A percentile compares a stretch with the other conserved stretches of the same genome.
phyloP scores from a whole-genome alignment of 2,113 vertebrate genomes.

The Dolichallabes microphthalmus region DNA sequence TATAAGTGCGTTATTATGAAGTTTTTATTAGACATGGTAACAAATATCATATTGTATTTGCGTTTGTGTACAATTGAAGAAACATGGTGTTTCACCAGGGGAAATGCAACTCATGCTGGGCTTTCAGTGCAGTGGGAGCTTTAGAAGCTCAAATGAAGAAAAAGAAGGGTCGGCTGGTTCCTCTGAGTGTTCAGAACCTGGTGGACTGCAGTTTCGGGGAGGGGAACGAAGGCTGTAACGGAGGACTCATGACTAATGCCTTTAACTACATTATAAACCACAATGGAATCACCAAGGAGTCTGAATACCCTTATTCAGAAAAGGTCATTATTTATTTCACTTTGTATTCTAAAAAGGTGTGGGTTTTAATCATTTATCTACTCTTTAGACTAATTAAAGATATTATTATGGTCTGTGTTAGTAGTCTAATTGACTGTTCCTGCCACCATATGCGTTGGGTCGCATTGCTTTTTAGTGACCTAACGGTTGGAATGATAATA shows the following conservation, averaged over 20 bases:
- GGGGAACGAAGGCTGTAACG: conserved; percentile 77
- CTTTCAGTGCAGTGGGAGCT: conserved; percentile 84
- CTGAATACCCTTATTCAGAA: conserved; percentile 80
- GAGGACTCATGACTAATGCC: conserved; percentile 74
- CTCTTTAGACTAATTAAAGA: too few relatives aligned
- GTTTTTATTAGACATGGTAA: background rate
- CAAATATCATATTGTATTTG: background rate
- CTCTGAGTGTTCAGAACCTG: conserved; percentile 84
- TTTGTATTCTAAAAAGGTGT: background rate
- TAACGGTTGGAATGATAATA: too few relatives aligned
- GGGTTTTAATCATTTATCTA: background rate
- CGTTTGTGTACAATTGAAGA: background rate
- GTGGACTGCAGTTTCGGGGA: conserved; percentile 79
- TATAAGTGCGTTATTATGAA: background rate
- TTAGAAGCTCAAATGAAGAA: conserved; percentile 82
- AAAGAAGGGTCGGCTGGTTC: conserved; percentile 73
- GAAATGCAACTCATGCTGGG: conserved; percentile 83
- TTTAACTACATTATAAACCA: conserved; percentile 81
- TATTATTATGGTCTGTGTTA: too few relatives aligned
- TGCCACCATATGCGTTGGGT: too few relatives aligned
- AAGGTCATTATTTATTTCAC: conserved; percentile 61
- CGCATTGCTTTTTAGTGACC: too few relatives aligned
- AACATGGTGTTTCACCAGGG: conserved; percentile 63
- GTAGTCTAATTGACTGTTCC: too few relatives aligned
- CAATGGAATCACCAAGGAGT: conserved; percentile 78